phyloP scores from a whole-genome alignment of 2,113 vertebrate species.

The Melanerpes formicivorus region DNA sequence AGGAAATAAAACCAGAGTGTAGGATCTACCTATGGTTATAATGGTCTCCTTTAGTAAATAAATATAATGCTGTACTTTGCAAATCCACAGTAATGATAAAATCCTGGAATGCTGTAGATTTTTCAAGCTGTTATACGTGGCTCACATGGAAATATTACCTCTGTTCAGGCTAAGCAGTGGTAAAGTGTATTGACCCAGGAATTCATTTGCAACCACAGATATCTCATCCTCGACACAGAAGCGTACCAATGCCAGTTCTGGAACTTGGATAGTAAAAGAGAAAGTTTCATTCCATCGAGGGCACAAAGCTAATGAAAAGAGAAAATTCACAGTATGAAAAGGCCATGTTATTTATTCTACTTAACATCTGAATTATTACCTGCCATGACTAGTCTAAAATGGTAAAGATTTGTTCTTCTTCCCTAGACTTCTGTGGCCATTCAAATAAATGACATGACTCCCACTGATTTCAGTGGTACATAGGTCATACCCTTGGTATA shows the following conservation, averaged over 20 bases:
- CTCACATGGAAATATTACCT: slow-evolving; percentile 77
- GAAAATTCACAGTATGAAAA: background rate
- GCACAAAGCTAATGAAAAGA: slow-evolving; percentile 76
- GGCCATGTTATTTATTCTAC: background rate
- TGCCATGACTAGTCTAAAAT: background rate
- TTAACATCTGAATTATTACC: background rate
- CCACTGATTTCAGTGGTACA: background rate
- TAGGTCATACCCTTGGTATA: background rate
- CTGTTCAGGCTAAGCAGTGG: slow-evolving; percentile 83
- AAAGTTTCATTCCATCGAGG: slow-evolving; percentile 85
- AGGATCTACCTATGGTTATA: background rate
- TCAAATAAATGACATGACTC: background rate
- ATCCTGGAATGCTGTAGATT: background rate
- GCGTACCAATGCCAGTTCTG: slow-evolving; percentile 85
- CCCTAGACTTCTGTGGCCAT: background rate
- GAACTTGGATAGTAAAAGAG: slow-evolving; percentile 80
- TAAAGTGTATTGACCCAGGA: slow-evolving; percentile 88
- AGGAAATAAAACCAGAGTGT: background rate
- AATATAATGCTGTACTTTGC: background rate
- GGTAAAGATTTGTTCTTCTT: background rate
- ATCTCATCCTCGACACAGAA: slow-evolving; percentile 82
- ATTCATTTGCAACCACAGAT: slow-evolving; percentile 77
- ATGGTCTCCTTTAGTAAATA: background rate
- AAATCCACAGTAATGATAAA: background rate
- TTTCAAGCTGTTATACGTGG: background rate